Evolutionary conservation across 2,797 vertebrate species (phyloP).

Genomic region (Gephyroberyx darwinii): DNA sequence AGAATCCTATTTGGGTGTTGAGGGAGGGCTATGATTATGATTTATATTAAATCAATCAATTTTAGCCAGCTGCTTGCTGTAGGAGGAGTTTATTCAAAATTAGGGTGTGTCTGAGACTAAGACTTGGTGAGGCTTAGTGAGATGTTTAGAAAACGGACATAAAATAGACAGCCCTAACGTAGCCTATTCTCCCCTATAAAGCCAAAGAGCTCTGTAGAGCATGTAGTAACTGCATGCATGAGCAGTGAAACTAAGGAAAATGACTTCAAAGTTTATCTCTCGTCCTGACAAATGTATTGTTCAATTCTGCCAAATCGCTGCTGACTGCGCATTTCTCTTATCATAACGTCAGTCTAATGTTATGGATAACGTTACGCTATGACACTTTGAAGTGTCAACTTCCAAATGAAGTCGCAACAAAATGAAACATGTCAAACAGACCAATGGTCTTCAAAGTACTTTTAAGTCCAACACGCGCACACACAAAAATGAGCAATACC

Average conservation of each 20-base stretch:
- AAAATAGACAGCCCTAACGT: slow-evolving; percentile 2
- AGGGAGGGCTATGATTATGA: no score
- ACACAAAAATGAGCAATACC: not conserved
- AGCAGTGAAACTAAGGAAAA: slow-evolving; percentile 30
- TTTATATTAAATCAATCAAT: no score
- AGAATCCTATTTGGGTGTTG: no score
- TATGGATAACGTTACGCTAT: no score
- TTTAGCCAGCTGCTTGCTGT: not conserved
- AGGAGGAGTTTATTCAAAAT: not conserved
- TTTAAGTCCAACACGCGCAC: not conserved
- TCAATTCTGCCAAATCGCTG: no score
- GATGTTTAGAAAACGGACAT: slow-evolving; percentile 2
- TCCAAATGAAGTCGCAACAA: no score
- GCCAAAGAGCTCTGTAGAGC: not conserved
- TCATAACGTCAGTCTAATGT: no score
- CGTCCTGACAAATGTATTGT: not conserved
- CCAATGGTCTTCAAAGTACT: no score
- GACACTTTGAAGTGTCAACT: no score
- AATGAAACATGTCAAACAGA: no score
- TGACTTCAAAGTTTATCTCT: not conserved
- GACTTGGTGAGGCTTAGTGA: not conserved
- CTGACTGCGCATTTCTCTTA: no score
- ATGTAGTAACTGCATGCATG: no score
- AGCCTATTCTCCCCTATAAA: not conserved
- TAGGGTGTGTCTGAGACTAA: slow-evolving; percentile 20